Evolutionary conservation across 2,797 vertebrate genomes (phyloP).

Genomic region (Myripristis murdjan): DNA sequence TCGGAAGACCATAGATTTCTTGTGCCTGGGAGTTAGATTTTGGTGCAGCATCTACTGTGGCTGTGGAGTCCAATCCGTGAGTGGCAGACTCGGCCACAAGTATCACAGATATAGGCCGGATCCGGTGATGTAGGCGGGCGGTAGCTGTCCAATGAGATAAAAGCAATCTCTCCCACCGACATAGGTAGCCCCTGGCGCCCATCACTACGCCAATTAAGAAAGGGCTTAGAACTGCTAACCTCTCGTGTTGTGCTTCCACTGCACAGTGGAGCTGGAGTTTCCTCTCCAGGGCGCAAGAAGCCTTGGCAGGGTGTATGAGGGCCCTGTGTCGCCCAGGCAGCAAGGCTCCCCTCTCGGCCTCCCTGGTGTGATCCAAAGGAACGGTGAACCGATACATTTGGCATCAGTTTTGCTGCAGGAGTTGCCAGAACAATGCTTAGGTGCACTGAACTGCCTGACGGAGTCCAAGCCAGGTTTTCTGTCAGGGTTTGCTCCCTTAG

Average conservation of each 20-base stretch:
- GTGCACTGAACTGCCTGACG: slow-evolving; percentile 4
- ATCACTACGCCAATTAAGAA: slow-evolving; percentile 16
- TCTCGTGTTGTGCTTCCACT: background rate
- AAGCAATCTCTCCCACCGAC: slow-evolving; percentile 22
- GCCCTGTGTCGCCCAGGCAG: slow-evolving; percentile 19
- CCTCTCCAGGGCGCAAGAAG: slow-evolving; percentile 22
- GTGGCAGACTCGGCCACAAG: no score
- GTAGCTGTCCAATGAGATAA: slow-evolving; percentile 13
- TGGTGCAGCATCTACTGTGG: no score
- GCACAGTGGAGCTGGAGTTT: slow-evolving; percentile 12
- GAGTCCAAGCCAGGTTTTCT: slow-evolving; percentile 16
- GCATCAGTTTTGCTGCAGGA: slow-evolving; percentile 13
- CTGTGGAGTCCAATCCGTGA: no score
- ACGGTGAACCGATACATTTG: background rate
- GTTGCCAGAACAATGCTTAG: slow-evolving; percentile 5
- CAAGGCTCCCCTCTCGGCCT: background rate
- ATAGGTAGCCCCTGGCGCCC: slow-evolving; percentile 9
- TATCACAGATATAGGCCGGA: no score
- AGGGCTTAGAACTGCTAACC: slow-evolving; percentile 26
- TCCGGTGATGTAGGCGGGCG: no score
- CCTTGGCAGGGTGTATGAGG: slow-evolving; percentile 15
- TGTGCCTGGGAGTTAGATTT: no score
- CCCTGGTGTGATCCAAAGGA: background rate
- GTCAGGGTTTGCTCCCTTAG: slow-evolving; percentile 19
- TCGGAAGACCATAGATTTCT: no score